phyloP scores from a whole-genome alignment of 1,140 invertebrate species.

The Anagrus nilaparvatae region DNA sequence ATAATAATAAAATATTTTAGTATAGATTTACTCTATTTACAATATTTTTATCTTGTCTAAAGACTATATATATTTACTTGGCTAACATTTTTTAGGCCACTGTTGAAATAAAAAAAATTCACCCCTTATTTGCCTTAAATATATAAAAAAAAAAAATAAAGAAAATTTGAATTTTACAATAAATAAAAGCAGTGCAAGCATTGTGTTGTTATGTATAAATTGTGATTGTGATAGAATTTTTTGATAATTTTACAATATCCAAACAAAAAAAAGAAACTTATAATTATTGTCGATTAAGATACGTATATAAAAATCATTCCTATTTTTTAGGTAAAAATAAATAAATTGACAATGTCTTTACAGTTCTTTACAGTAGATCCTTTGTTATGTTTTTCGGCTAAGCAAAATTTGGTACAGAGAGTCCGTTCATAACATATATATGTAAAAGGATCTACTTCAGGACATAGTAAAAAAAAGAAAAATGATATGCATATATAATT shows the following conservation, averaged over 20 bases:
- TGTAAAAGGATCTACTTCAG: conserved; percentile 8
- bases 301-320: too few species aligned
- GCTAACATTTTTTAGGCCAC: conserved; percentile 43
- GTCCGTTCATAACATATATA: conserved; percentile 32
- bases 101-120: conserved; percentile 46
- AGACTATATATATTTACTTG: conserved; percentile 44
- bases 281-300: too few species aligned
- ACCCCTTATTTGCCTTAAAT: conserved; percentile 45
- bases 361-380: too few species aligned
- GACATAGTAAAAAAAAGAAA: conserved; percentile 12
- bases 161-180: too few species aligned
- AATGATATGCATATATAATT: conserved; percentile 12
- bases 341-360: too few species aligned
- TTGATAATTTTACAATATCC: conserved; percentile 49
- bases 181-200: conserved; percentile 29
- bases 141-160: conserved; percentile 29
- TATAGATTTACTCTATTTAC: conserved; percentile 47
- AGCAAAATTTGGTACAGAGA: too few species aligned
- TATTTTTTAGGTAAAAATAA: too few species aligned
- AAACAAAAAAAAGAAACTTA: too few species aligned
- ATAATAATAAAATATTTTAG: conserved; percentile 42
- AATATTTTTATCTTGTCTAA: conserved; percentile 43
- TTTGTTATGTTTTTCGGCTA: too few species aligned
- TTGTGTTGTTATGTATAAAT: conserved; percentile 44
- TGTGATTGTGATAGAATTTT: conserved; percentile 49